Percentiles rank a stretch among this genome's conserved stretches.
These are phyloP conservation scores for Lynx canadensis DNA, from an alignment of 2,113 vertebrate species.

Conservation along the genomic window DNA sequence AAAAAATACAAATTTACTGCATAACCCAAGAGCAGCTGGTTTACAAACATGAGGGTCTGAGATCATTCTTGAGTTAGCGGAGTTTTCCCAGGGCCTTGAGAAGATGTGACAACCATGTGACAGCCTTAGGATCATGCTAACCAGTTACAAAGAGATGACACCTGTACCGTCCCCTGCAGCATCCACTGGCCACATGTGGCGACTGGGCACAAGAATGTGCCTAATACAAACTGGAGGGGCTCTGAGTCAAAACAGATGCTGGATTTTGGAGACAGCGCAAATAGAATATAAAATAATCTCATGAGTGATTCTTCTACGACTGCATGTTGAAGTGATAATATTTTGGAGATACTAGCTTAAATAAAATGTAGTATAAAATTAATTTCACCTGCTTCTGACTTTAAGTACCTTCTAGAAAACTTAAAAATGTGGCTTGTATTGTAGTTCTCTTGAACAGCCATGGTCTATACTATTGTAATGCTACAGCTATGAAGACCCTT, in stretches of 20 bases:
- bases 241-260: neutral
- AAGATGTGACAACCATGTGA: neutral
- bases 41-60: neutral
- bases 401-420: conserved; percentile 2
- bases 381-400: neutral
- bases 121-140: neutral
- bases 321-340: neutral
- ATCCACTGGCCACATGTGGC: neutral
- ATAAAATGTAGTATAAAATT: neutral
- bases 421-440: neutral
- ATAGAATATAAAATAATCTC: neutral
- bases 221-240: neutral
- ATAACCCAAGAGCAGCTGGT: neutral
- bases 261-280: neutral
- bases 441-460: neutral
- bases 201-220: accelerated
- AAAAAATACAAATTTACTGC: neutral
- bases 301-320: neutral
- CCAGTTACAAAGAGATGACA: neutral
- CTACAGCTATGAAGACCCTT: neutral
- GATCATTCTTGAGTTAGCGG: neutral
- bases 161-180: accelerated
- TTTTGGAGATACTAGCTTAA: neutral
- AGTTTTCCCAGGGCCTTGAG: neutral
- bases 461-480: neutral